Evolutionary conservation across 2,888 invertebrate genomes (phyloP).

Genomic region (Ormia ochracea): DNA sequence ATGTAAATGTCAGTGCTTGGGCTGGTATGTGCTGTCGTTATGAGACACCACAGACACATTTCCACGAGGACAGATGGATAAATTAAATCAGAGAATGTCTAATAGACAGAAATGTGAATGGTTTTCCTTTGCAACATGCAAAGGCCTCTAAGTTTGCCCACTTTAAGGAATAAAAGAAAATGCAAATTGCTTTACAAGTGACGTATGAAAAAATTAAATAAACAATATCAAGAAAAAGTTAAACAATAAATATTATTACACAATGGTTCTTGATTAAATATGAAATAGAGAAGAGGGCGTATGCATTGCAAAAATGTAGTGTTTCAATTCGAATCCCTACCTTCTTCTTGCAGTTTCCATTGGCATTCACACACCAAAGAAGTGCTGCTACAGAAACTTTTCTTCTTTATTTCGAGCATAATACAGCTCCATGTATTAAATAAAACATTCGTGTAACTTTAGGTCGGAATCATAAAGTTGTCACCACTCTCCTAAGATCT

Average conservation of each 20-base stretch:
- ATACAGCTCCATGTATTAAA: too few relatives aligned
- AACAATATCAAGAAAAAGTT: neutral
- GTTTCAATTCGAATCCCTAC: too few relatives aligned
- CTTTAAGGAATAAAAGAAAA: neutral
- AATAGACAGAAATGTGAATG: conserved; percentile 39
- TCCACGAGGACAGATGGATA: conserved; percentile 12
- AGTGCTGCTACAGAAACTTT: too few relatives aligned
- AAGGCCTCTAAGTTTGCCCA: neutral
- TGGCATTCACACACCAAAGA: too few relatives aligned
- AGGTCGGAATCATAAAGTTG: too few relatives aligned
- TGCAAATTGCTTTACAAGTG: conserved; percentile 5
- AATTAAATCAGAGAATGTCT: conserved; percentile 44
- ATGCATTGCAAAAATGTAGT: too few relatives aligned
- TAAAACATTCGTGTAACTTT: too few relatives aligned
- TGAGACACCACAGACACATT: neutral
- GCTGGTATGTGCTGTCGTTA: neutral
- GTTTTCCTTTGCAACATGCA: neutral
- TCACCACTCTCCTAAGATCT: too few relatives aligned
- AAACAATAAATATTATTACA: neutral
- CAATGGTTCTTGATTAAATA: neutral
- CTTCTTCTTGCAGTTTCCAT: too few relatives aligned
- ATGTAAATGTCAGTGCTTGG: conserved; percentile 43
- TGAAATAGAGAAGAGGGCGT: too few relatives aligned
- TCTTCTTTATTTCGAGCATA: too few relatives aligned
- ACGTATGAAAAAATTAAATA: neutral